Base-by-base conservation (phyloP, 2,797 vertebrate species). In the Cirrhinus molitorella region DNA sequence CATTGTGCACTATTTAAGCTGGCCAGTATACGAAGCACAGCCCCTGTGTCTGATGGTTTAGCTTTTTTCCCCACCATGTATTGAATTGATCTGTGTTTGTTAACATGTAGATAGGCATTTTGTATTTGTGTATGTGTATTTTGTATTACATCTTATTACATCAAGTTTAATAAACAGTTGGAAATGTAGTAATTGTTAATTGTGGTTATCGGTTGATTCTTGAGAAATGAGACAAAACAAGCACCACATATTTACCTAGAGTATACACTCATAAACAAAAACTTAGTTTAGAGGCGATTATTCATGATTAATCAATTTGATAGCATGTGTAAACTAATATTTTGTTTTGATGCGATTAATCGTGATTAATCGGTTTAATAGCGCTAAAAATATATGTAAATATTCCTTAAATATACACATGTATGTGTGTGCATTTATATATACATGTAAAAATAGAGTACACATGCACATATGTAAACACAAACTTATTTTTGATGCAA, bases 1-100 rank as follows among this genome's bases (percentile, higher is more conserved):
- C 43, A n/a, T 43, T 11, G 45, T 68, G 25, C 51, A 67, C 63
- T 51, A 67, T 76, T 68, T 74, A 79, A 82, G n/a, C 70, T 66
- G 43, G 79, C 71, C 72, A 66, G 81, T 73, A 45, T 59, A 72
- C 16, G n/a, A 73, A 79, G 40, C 14, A 37, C 19, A 14, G 21
- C 57, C 31, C 68, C 14, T 51, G 70, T 83, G 55, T 45, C 31
- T 70, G 40, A 31, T 77, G 37, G 13, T 19, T 14, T 81, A 11
- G 8, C 9, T 7, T 40, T 8, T 59, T 76, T 68, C n/a, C n/a
- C n/a, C 34, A 31, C 17, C 83, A 47, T 82, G 34, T 66, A 28
- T 66, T 66, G 25, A 31, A 63, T 63, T 31, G 59, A 7, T 31
- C 25, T 31, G 59, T 63, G 28, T 49, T 49, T 79, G 47, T 12